Conservation (phyloP, 2,888 invertebrate species). For the Nysson spinosus region DNA sequence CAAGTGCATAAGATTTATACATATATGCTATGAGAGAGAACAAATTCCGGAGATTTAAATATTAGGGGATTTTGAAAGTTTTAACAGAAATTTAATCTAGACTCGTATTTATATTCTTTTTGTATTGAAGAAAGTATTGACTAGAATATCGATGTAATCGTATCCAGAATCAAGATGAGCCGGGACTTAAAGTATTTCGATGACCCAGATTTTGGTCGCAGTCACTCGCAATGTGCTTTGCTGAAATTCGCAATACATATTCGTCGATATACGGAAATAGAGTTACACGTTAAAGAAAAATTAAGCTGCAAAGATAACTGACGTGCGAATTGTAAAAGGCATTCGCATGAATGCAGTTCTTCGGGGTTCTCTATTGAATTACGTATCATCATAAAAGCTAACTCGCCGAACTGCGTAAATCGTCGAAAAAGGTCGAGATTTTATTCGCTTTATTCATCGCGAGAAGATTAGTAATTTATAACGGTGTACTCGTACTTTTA, state of each 20-base stretch:
- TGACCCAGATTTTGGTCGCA: slow-evolving; percentile 21
- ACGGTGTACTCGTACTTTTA: too few relatives aligned
- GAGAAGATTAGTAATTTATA: background rate
- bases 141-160: too few relatives aligned
- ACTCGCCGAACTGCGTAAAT: background rate
- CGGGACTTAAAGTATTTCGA: slow-evolving; percentile 11
- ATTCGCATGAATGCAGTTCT: background rate
- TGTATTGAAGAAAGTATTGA: too few relatives aligned
- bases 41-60: too few relatives aligned
- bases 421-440: background rate
- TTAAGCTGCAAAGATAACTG: background rate
- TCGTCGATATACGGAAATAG: background rate
- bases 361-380: background rate
- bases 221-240: background rate
- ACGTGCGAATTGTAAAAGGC: slow-evolving; percentile 1
- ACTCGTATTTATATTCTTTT: too few relatives aligned
- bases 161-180: background rate
- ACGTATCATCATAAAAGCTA: background rate
- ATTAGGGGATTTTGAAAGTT: too few relatives aligned
- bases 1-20: too few relatives aligned
- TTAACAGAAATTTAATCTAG: too few relatives aligned
- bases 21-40: too few relatives aligned
- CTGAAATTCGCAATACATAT: background rate
- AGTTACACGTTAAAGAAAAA: background rate
- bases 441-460: background rate